A percentile compares a stretch with the other conserved stretches of the same genome.
Conservation (phyloP, 2,113 vertebrate genomes). For the Menidia beryllina region DNA sequence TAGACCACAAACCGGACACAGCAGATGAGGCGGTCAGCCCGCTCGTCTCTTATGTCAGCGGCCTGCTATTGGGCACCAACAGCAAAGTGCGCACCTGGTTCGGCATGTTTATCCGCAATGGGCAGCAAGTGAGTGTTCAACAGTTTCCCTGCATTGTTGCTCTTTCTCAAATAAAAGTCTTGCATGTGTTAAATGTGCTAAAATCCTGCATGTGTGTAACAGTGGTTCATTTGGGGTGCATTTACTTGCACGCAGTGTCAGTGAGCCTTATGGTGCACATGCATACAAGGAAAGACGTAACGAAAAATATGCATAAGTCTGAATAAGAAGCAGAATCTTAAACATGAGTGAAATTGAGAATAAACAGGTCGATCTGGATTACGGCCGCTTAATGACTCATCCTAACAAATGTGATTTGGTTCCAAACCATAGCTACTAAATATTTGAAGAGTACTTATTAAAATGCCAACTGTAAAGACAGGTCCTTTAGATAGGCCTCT, state of each 20-base stretch:
- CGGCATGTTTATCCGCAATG: constrained; percentile 97
- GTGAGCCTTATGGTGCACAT: background rate
- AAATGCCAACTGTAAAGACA: background rate
- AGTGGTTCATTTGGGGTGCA: too few species aligned
- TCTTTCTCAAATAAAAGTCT: background rate
- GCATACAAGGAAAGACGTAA: background rate
- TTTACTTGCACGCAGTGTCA: background rate
- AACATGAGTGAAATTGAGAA: too few species aligned
- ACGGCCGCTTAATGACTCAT: too few species aligned
- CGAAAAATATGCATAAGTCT: background rate
- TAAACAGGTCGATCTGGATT: too few species aligned
- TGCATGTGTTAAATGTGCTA: background rate
- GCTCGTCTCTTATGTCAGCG: constrained; percentile 96
- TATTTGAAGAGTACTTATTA: background rate
- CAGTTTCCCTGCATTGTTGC: background rate
- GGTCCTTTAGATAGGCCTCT: background rate
- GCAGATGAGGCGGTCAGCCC: constrained; percentile 94
- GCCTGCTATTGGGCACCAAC: constrained; percentile 95
- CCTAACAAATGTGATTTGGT: too few species aligned
- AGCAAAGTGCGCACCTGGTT: constrained; percentile 99
- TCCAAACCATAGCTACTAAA: background rate
- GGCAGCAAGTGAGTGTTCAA: constrained; percentile 88
- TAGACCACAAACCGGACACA: constrained; percentile 93
- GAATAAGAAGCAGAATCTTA: too few species aligned
- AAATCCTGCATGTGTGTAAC: too few species aligned